Evolutionary conservation across 2,797 vertebrate genomes (phyloP), one percentile per base, ranked within the genome.

Genomic region (Betta splendens): DNA sequence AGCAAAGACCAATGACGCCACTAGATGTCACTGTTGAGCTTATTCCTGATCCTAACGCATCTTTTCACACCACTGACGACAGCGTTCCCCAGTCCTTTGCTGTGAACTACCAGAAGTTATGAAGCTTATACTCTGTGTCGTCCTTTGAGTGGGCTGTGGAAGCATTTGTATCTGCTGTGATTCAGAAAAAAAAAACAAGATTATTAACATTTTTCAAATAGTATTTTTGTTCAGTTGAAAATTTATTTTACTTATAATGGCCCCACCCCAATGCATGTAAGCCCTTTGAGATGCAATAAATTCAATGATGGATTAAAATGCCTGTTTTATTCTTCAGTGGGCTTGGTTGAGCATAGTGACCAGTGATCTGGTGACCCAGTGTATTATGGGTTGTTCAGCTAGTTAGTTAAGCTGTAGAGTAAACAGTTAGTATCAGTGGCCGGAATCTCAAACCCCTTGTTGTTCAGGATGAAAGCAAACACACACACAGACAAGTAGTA

Each of bases 241-340:
- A 85, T 93, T 95, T 93, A 85, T 94, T 95, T 92, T 87, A 89
- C 93, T 95, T 75, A 92, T 88, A 65, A 80, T 78, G 75, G 67
- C 85, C 81, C 76, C 78, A n/a, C 67, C 92, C 93, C 92, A 94
- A 91, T 98, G 96, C 96, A 98, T 99, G 97, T 95, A 93, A 86
- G 92, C 93, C 95, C 15, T 94, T 92, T 95, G 93, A 96, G 92
- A 97, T 98, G 97, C 98, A 99, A 99, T 98, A 99, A 98, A 99
- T 89, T 94, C 92, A 93, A 93, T 92, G 91, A 97, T 86, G 89
- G 93, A 94, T 92, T 89, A 89, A 94, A 92, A 85, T 67, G 48
- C 56, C 78, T 50, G 59, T 42, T 12, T 9, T 9, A n/a, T 28
- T 9, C 26, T 10, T 28, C 26, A 9, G 26, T 28, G 26, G 8